A percentile compares a stretch with the other conserved stretches of the same genome.
Evolutionary conservation across 2,888 invertebrate species (phyloP).

Genomic region (Epiperipatus broadwayi): DNA sequence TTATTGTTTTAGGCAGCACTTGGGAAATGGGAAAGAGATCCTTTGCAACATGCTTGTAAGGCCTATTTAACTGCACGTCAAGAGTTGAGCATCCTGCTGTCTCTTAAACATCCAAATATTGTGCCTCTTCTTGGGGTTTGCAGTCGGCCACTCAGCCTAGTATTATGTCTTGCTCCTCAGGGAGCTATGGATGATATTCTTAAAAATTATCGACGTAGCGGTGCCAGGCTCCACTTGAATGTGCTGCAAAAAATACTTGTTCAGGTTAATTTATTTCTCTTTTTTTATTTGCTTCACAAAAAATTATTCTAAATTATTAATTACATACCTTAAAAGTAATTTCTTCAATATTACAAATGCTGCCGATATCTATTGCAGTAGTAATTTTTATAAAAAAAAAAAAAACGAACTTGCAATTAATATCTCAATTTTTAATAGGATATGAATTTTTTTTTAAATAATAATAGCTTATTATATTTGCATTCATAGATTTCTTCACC

Average conservation of each 20-base stretch:
- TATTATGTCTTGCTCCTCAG: slow-evolving; percentile 72
- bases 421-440: too few relatives aligned
- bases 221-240: slow-evolving; percentile 56
- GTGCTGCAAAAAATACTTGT: slow-evolving; percentile 64
- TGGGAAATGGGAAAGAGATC: slow-evolving; percentile 83
- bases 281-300: neutral
- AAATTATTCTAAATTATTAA: neutral
- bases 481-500: too few relatives aligned
- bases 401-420: too few relatives aligned
- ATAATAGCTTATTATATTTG: too few relatives aligned
- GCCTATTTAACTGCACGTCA: slow-evolving; percentile 91
- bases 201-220: slow-evolving; percentile 63
- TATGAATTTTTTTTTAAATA: too few relatives aligned
- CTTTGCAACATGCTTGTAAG: slow-evolving; percentile 73
- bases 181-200: slow-evolving; percentile 70
- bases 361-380: too few relatives aligned
- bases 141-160: slow-evolving; percentile 64
- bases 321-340: neutral
- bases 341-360: too few relatives aligned
- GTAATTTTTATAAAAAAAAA: too few relatives aligned
- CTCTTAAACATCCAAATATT: slow-evolving; percentile 72
- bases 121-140: slow-evolving; percentile 78
- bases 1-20: slow-evolving; percentile 40
- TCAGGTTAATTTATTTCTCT: slow-evolving; percentile 49
- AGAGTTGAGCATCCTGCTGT: slow-evolving; percentile 67